Evolutionary conservation across 2,113 vertebrate species (phyloP), one percentile per base, ranked within the genome.

Genomic region (Cheirogaleus medius): DNA sequence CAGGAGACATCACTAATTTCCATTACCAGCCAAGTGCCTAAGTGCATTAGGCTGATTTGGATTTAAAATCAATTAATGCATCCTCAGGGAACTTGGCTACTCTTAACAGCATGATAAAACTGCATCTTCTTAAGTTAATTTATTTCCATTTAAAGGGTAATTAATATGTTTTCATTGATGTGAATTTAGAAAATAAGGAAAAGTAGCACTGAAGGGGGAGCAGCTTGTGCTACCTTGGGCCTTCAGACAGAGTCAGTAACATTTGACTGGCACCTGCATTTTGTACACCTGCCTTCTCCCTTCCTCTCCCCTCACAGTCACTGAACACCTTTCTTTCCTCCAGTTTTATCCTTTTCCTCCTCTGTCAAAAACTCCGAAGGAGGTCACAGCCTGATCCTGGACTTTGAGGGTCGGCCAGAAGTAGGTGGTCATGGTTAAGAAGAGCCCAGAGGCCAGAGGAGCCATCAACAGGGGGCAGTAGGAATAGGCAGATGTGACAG

Each of bases 11-110:
- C 23, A 29, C 60, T 88, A 78, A 97, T 93, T 91, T 94, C 84
- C 58, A 90, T 76, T 92, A 92, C 69, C 14, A 58, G 94, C 87
- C 80, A 58, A 60, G 64, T 81, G 87, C 84, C 83, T 90, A 85
- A 95, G 92, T 76, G 12, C 90, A 96, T 97, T 94, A 91, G 69
- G 64, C 83, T 95, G 95, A 86, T 97, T 87, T 77, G 87, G 52
- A 91, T 90, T 97, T 92, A 83, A 97, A 96, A 96, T 97, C 96
- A 96, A 95, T 97, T 93, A 95, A 84, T 87, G 54, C 27, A 66
- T 77, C 96, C 87, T 96, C 69, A 37, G 90, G 95, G 95, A 93
- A 77, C 39, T 44, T 87, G 87, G 90, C 83, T 97, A 47, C 73
- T 64, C n/a, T 64, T 64, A 77, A 95, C 80, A 84, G 78, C 80